These are phyloP conservation scores for Apaloderma vittatum DNA, from an alignment of 2,113 vertebrate species.

Conservation along the genomic window DNA sequence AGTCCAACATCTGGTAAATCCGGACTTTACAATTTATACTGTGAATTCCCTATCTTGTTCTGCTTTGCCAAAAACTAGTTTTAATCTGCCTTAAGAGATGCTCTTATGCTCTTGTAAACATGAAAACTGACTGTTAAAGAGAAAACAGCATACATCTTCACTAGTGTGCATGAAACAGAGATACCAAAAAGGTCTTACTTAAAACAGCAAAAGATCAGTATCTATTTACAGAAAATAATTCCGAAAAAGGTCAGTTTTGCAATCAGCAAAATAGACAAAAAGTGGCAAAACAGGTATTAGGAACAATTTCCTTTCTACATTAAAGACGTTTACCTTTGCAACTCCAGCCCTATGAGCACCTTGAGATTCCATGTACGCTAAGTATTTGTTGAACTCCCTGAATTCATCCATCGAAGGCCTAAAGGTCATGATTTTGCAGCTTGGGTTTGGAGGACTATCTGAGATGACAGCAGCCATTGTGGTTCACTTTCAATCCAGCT, in stretches of 20 bases:
- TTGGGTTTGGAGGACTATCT: slow-evolving; percentile 86
- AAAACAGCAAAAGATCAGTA: neutral
- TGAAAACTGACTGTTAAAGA: neutral
- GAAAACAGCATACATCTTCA: neutral
- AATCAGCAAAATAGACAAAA: neutral
- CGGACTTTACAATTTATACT: neutral
- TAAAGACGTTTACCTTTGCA: slow-evolving; percentile 87
- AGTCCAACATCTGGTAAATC: neutral
- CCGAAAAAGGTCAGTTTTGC: neutral
- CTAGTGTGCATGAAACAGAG: neutral
- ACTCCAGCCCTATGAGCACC: slow-evolving; percentile 95
- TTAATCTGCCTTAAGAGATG: neutral
- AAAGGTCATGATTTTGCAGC: slow-evolving; percentile 98
- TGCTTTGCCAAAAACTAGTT: neutral
- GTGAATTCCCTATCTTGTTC: neutral
- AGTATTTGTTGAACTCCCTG: slow-evolving; percentile 92
- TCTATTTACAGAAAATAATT: neutral
- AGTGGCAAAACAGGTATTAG: neutral
- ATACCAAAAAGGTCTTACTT: neutral
- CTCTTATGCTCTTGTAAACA: neutral
- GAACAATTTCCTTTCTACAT: neutral
- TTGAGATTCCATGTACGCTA: slow-evolving; percentile 94
- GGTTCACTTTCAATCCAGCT: slow-evolving; percentile 40
- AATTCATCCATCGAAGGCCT: slow-evolving; percentile 94
- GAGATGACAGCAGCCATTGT: slow-evolving; percentile 86